These are phyloP conservation scores for Synergus laeviventris DNA, from an alignment of 2,888 invertebrate genomes.

Conservation along the genomic window DNA sequence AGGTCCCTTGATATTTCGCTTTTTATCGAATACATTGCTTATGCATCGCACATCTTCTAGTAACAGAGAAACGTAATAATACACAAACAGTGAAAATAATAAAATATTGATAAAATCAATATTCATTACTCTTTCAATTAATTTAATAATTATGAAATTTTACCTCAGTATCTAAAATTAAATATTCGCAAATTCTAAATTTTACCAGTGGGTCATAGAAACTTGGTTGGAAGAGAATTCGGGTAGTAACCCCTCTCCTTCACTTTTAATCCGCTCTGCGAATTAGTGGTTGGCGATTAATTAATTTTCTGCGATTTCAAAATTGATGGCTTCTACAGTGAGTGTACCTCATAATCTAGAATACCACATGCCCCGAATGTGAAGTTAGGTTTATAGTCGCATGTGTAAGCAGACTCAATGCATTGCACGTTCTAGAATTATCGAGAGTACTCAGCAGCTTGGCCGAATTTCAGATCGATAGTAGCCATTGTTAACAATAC, in stretches of 20 bases:
- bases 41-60: conserved; percentile 40
- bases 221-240: neutral
- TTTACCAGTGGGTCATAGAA: neutral
- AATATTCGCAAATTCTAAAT: neutral
- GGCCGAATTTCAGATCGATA: conserved; percentile 65
- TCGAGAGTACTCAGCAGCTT: conserved; percentile 70
- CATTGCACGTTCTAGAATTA: conserved; percentile 70
- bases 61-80: neutral
- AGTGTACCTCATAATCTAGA: conserved; percentile 61
- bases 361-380: conserved; percentile 62
- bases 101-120: neutral
- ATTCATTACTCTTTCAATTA: neutral
- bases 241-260: neutral
- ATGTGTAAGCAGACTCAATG: conserved; percentile 65
- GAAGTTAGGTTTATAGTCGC: conserved; percentile 68
- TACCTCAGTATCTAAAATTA: neutral
- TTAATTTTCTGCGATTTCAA: conserved; percentile 43
- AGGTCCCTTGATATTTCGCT: conserved; percentile 48
- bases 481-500: conserved; percentile 38
- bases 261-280: neutral
- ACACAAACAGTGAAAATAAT: neutral
- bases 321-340: conserved; percentile 50
- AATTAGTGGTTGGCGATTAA: conserved; percentile 37
- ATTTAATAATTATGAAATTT: neutral
- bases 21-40: conserved; percentile 50